Evolutionary conservation across 2,113 vertebrate genomes (phyloP), one percentile per base, ranked within the genome.

Genomic region (Salvelinus alpinus): DNA sequence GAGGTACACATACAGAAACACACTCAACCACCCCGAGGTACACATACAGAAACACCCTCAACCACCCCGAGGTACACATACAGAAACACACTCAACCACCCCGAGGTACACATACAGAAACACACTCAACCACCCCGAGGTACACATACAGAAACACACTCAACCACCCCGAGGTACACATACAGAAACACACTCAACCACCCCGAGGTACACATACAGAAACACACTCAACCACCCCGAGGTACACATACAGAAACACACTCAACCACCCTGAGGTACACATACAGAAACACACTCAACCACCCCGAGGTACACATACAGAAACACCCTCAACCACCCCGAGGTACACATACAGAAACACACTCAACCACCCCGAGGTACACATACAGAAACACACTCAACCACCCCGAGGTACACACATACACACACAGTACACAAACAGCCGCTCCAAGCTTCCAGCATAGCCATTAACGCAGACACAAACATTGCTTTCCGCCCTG

Each of bases 291-390:
- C 13, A 54, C 48, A 54, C 48, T 13, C 48, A 54, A 54, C 48
- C 48, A 4, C 48, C 48, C 48, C 0, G 8, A 9, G 48, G 48
- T 51, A 5, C 71, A 54, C 27, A 54, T 62, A 70, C 76, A 25
- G 22, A 34, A 34, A 34, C 5, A 70, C 48, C 62, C 24, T 34
- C 73, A 77, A 12, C n/a, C n/a, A 54, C 13, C 48, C 51, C 0
- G 51, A 54, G 51, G 3, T 54, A 5, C 0, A 54, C 14, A 54
- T n/a, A n/a, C 31, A 34, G 5, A 34, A 5, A 95, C 76, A 87
- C 72, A 62, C 84, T 94, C 3, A 92, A 91, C 84, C 94, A 94
- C 80, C n/a, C n/a, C n/a, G n/a, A n/a, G n/a, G n/a, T n/a, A 4
- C 71, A 54, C 27, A 54, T 62, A 70, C 76, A 25, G 22, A 34